Percentiles rank a stretch among this genome's conserved stretches.
Evolutionary conservation across 2,888 invertebrate species (phyloP).

Genomic region (Cosmorhoe ocellata): DNA sequence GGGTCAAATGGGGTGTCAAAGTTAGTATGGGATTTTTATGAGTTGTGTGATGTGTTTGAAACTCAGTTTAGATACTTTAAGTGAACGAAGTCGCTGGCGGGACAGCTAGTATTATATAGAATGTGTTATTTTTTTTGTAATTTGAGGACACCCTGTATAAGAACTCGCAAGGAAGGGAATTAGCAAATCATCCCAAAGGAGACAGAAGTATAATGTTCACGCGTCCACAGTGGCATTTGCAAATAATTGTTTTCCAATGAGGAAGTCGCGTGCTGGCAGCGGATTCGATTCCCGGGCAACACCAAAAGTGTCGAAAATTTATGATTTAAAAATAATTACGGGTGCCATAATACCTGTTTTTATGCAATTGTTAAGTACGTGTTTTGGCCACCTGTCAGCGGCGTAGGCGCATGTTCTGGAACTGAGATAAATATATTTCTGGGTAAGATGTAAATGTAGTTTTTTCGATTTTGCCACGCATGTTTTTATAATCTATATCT

Average conservation of each 20-base stretch:
- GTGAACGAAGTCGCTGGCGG: too few species aligned
- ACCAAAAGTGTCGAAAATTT: conserved; percentile 36
- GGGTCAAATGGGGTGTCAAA: too few species aligned
- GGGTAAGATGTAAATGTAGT: neutral
- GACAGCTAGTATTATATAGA: too few species aligned
- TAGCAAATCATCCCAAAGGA: conserved; percentile 21
- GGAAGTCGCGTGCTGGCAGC: conserved; percentile 64
- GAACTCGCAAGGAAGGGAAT: conserved; percentile 18
- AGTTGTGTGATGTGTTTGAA: too few species aligned
- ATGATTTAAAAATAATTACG: conserved; percentile 44
- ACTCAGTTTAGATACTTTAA: too few species aligned
- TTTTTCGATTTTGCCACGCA: too few species aligned
- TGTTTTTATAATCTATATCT: too few species aligned
- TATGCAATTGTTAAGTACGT: conserved; percentile 23
- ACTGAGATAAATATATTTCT: conserved; percentile 7
- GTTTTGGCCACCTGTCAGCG: conserved; percentile 32
- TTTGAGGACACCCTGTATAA: conserved; percentile 7
- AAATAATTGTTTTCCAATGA: conserved; percentile 50
- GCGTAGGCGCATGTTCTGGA: conserved; percentile 12
- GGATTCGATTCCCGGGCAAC: conserved; percentile 45
- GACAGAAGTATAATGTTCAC: conserved; percentile 36
- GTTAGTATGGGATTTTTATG: too few species aligned
- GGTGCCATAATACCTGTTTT: conserved; percentile 27
- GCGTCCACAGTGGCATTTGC: conserved; percentile 40
- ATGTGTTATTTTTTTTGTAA: too few species aligned